Percentiles rank a stretch among this genome's conserved stretches.
phyloP scores from a whole-genome alignment of 92 coral and sea anemone genomes.

The Nematostella vectensis region DNA sequence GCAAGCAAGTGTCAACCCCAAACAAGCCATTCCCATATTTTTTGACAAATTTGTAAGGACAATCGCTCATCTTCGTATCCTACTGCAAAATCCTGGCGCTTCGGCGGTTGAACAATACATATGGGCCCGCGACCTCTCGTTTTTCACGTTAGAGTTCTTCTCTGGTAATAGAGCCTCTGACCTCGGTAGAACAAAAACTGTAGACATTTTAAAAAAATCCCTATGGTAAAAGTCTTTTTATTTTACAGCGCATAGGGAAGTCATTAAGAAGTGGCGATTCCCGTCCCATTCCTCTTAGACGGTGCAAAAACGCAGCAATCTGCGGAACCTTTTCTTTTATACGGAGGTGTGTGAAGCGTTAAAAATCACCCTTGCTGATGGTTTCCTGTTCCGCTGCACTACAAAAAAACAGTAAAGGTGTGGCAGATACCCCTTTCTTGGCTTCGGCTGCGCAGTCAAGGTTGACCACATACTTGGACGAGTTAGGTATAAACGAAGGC shows the following conservation, averaged over 20 bases:
- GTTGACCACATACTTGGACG: neutral
- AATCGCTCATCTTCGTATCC: neutral
- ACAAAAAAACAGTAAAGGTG: too few relatives aligned
- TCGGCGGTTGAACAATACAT: too few relatives aligned
- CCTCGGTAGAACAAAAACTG: neutral
- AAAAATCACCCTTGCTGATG: too few relatives aligned
- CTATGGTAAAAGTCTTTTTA: neutral
- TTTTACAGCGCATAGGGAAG: neutral
- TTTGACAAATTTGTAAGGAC: neutral
- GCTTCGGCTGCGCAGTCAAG: neutral
- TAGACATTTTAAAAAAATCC: neutral
- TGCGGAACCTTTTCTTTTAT: too few relatives aligned
- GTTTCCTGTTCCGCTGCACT: too few relatives aligned
- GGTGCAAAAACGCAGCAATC: neutral
- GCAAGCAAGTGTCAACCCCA: conserved; percentile 12
- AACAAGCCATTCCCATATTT: conserved; percentile 12
- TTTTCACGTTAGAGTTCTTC: neutral
- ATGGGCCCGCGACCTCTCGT: neutral
- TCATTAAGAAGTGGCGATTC: neutral
- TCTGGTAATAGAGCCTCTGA: neutral
- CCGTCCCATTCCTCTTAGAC: neutral
- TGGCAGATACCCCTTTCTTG: neutral
- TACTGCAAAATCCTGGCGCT: neutral
- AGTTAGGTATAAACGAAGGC: neutral
- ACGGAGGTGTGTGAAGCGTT: too few relatives aligned